Percentiles rank a stretch among this genome's conserved stretches.
Conservation (phyloP, 2,113 vertebrate genomes). For the Burhinus oedicnemus region DNA sequence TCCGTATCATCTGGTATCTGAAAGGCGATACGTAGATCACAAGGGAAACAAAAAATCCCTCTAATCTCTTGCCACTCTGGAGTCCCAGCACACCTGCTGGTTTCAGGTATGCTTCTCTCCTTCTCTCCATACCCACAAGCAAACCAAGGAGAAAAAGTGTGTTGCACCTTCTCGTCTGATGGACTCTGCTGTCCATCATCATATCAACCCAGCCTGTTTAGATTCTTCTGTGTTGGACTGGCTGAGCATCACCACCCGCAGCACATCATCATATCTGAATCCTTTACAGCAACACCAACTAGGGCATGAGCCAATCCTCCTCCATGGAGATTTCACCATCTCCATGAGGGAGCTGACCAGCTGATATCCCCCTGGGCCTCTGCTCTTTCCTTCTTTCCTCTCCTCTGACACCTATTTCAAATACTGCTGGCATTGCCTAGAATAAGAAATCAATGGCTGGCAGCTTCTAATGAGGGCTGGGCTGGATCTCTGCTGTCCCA, state of each 20-base stretch:
- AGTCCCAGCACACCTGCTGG: neutral
- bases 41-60: neutral
- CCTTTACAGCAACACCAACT: neutral
- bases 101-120: neutral
- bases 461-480: neutral
- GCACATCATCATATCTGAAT: neutral
- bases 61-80: neutral
- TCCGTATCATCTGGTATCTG: fast-evolving
- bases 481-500: neutral
- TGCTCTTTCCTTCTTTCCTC: neutral
- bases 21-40: neutral
- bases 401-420: neutral
- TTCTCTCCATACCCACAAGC: neutral
- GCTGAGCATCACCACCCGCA: neutral
- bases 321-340: neutral
- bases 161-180: neutral
- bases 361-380: neutral
- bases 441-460: neutral
- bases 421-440: neutral
- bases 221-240: no score
- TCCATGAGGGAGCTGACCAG: neutral
- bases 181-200: neutral
- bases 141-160: neutral
- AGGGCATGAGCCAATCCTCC: fast-evolving
- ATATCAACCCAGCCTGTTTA: neutral